Evolutionary conservation across 2,888 invertebrate genomes (phyloP).

Genomic region (Ashinkailepas kermadecensis): DNA sequence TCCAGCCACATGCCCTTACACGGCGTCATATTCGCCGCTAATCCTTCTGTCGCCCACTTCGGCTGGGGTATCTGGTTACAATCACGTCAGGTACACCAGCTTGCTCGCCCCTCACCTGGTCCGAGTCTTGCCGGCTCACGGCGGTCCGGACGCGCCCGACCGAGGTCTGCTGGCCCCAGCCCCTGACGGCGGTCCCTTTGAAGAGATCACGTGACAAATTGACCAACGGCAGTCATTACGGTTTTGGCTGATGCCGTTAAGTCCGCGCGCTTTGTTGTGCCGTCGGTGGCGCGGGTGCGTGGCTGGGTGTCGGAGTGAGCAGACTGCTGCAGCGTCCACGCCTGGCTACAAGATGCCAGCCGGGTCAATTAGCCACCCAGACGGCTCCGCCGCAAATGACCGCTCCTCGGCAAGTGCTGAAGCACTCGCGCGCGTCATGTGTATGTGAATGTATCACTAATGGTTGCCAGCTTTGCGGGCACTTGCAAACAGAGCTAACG

Average conservation of each 20-base stretch:
- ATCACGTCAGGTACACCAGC: no score
- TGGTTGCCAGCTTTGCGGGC: not conserved
- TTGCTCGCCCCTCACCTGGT: no score
- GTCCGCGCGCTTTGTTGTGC: not conserved
- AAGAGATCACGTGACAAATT: slow-evolving; percentile 8
- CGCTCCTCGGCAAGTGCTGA: not conserved
- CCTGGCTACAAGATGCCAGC: not conserved
- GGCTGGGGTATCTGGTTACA: no score
- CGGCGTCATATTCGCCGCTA: no score
- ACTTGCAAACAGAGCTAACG: not conserved
- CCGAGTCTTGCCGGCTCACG: no score
- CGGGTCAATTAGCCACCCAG: not conserved
- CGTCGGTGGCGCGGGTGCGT: no score
- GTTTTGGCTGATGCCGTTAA: not conserved
- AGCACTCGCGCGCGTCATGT: not conserved
- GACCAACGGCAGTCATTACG: not conserved
- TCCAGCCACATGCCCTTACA: no score
- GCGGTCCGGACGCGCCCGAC: not conserved
- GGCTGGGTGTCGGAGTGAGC: not conserved
- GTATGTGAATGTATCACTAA: not conserved
- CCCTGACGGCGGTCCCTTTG: not conserved
- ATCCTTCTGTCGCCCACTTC: no score
- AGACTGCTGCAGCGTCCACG: not conserved
- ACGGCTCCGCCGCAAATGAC: not conserved
- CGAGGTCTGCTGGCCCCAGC: not conserved